phyloP scores from a whole-genome alignment of 2,888 invertebrate genomes.

The Apotomis capreana region DNA sequence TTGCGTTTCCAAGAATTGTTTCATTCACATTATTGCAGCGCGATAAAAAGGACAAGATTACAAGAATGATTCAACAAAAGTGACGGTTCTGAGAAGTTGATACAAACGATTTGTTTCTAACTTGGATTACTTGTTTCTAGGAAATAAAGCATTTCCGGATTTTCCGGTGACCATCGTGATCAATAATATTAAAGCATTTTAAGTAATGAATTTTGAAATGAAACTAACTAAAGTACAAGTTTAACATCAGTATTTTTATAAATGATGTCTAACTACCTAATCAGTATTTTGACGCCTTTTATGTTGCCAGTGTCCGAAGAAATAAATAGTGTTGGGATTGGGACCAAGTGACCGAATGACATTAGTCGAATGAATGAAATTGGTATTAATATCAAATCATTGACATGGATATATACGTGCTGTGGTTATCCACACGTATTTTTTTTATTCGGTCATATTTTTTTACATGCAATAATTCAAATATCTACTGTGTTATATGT shows the following conservation, averaged over 20 bases:
- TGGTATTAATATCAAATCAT: no score
- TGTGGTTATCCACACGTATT: no score
- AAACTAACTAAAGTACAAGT: no score
- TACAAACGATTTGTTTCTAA: not conserved
- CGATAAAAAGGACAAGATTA: not conserved
- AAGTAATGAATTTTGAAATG: no score
- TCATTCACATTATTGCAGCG: conserved; percentile 2
- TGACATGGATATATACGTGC: no score
- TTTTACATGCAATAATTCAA: no score
- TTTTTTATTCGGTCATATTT: no score
- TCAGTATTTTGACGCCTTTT: not conserved
- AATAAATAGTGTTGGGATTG: not conserved
- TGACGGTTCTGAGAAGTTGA: not conserved
- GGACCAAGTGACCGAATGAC: not conserved
- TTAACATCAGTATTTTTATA: not conserved
- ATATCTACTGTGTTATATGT: no score
- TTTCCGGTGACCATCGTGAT: no score
- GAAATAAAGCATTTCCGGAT: no score
- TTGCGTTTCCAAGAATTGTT: conserved; percentile 7
- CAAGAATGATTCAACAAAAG: not conserved
- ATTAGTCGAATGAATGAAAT: not conserved
- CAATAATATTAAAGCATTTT: no score
- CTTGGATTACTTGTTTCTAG: no score
- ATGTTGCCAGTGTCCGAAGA: not conserved
- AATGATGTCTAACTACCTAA: not conserved